Conservation (phyloP, 2,113 vertebrate genomes). For the Neodon shergylaensis region DNA sequence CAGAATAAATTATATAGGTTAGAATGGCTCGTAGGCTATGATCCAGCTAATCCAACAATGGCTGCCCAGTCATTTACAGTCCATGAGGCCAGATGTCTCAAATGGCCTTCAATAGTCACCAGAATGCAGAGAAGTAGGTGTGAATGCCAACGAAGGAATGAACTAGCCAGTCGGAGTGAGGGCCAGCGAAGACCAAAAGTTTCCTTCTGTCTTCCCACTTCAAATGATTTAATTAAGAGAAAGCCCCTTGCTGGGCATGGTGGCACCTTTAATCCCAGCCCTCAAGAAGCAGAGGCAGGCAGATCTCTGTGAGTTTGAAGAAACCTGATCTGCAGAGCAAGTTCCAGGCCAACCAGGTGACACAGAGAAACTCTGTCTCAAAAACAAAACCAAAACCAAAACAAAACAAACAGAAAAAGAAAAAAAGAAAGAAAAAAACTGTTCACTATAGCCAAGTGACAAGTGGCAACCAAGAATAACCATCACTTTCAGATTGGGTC, state of each 20-base stretch:
- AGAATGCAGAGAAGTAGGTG: not conserved
- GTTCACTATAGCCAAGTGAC: not conserved
- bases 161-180: not conserved
- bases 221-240: not conserved
- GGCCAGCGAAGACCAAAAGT: no score
- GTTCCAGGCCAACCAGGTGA: not conserved
- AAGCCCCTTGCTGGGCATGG: not conserved
- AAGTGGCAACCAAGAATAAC: not conserved
- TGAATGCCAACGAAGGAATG: no score
- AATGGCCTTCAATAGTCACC: not conserved
- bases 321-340: not conserved
- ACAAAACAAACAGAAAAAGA: not conserved
- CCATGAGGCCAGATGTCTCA: not conserved
- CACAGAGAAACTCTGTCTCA: not conserved
- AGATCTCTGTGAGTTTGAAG: not conserved
- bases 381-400: not conserved
- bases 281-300: not conserved
- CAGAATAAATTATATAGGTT: not conserved
- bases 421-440: not conserved
- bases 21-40: not conserved
- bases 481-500: not conserved
- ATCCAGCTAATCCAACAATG: not conserved
- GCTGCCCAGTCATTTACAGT: no score
- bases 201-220: not conserved
- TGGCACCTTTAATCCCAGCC: not conserved